Conservation (phyloP, 1,140 invertebrate genomes). For the Drosophila littoralis region DNA sequence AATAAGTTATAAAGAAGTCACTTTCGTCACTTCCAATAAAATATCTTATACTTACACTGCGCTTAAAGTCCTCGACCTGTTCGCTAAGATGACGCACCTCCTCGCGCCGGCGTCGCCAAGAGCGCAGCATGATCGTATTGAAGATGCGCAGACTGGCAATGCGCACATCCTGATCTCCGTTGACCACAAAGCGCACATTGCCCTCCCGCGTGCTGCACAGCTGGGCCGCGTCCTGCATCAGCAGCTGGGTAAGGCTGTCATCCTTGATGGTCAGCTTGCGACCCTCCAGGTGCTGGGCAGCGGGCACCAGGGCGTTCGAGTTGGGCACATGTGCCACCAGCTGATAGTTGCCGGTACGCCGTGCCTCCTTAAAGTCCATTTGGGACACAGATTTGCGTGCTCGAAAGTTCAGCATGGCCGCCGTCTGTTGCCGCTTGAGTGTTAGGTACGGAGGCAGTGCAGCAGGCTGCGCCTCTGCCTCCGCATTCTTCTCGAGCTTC, state of each 20-base stretch:
- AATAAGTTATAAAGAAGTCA: background rate
- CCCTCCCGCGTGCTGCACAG: conserved; percentile 33
- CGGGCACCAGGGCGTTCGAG: background rate
- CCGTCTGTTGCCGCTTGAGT: conserved; percentile 62
- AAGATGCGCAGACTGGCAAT: conserved; percentile 74
- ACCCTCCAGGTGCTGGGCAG: conserved; percentile 19
- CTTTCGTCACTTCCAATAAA: background rate
- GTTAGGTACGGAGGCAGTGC: conserved; percentile 45
- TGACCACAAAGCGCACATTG: conserved; percentile 47
- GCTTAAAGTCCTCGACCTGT: conserved; percentile 62
- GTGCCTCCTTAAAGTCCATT: conserved; percentile 76
- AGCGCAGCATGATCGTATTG: conserved; percentile 71
- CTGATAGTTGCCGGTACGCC: conserved; percentile 62
- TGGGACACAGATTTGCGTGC: conserved; percentile 73
- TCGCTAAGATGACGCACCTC: conserved; percentile 62
- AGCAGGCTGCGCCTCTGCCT: background rate
- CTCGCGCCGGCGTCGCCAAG: conserved; percentile 69
- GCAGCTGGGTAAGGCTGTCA: conserved; percentile 30
- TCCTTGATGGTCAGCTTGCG: conserved; percentile 26
- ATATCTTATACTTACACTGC: conserved; percentile 48
- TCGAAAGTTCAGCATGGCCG: conserved; percentile 58
- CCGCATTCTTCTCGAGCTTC: conserved; percentile 2
- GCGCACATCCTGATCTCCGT: conserved; percentile 57
- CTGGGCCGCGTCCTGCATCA: conserved; percentile 41
- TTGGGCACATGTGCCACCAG: conserved; percentile 53